These are phyloP conservation scores for Rhynchomys soricoides DNA, from an alignment of 2,113 vertebrate genomes.

Conservation along the genomic window DNA sequence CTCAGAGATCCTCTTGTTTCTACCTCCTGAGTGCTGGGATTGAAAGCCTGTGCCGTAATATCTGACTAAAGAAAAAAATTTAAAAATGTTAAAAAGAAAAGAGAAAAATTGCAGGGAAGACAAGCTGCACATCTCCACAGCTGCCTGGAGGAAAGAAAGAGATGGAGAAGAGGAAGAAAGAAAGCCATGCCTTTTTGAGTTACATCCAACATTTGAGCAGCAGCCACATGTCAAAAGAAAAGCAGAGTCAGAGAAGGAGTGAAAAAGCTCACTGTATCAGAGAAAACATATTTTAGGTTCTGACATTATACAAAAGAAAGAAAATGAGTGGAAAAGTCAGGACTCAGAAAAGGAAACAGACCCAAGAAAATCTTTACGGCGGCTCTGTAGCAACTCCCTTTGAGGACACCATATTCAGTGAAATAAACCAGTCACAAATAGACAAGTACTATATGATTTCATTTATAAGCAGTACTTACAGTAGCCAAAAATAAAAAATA, in stretches of 20 bases:
- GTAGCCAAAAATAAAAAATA: background rate
- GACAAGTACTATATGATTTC: background rate
- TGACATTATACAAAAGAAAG: background rate
- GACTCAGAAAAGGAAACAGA: background rate
- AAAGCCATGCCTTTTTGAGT: background rate
- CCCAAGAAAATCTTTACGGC: background rate
- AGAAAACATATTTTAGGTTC: background rate
- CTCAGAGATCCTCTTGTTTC: no score
- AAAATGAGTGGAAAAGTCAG: background rate
- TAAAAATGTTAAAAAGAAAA: no score
- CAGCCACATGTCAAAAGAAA: background rate
- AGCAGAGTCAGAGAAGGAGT: background rate
- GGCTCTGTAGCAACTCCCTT: background rate
- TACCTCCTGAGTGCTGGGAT: no score
- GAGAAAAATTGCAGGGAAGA: background rate
- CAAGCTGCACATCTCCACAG: background rate
- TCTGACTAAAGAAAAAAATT: no score
- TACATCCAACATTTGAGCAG: fast-evolving
- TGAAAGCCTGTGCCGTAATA: no score
- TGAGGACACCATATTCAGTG: background rate
- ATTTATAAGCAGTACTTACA: background rate
- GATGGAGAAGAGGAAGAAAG: background rate
- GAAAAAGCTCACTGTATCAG: background rate
- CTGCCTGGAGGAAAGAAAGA: background rate
- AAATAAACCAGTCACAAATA: background rate